These are phyloP conservation scores for Rapana venosa DNA, from an alignment of 2,888 invertebrate genomes.

Conservation along the genomic window DNA sequence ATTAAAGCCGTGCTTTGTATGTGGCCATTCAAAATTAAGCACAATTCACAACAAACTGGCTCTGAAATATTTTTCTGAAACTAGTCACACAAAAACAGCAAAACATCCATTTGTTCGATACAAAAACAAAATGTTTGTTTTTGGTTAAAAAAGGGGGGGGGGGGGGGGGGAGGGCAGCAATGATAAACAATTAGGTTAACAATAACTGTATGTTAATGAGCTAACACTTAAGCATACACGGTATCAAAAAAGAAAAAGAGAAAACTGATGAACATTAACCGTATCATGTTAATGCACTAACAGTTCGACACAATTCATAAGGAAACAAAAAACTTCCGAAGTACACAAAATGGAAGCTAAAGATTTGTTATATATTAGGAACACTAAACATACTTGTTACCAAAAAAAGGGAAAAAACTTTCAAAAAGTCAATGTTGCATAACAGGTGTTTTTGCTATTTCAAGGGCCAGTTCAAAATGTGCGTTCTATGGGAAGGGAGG, in stretches of 20 bases:
- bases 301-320: too few species aligned
- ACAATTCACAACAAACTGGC: neutral
- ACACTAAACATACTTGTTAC: neutral
- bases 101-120: neutral
- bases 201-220: neutral
- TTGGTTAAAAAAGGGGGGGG: neutral
- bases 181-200: neutral
- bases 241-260: neutral
- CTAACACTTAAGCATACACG: neutral
- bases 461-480: neutral
- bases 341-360: slow-evolving; percentile 15
- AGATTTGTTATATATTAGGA: neutral
- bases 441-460: slow-evolving; percentile 14
- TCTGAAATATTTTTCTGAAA: neutral
- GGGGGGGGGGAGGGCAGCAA: neutral
- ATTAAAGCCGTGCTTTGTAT: slow-evolving; percentile 5
- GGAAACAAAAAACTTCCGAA: neutral
- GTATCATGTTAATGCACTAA: too few species aligned
- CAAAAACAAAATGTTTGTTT: neutral
- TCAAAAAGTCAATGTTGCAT: slow-evolving; percentile 9
- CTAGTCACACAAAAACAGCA: neutral
- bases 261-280: neutral
- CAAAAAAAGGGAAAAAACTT: neutral
- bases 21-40: neutral
- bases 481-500: neutral